phyloP scores from a whole-genome alignment of 2,113 vertebrate species.

The Rhegmatorhina hoffmannsi region DNA sequence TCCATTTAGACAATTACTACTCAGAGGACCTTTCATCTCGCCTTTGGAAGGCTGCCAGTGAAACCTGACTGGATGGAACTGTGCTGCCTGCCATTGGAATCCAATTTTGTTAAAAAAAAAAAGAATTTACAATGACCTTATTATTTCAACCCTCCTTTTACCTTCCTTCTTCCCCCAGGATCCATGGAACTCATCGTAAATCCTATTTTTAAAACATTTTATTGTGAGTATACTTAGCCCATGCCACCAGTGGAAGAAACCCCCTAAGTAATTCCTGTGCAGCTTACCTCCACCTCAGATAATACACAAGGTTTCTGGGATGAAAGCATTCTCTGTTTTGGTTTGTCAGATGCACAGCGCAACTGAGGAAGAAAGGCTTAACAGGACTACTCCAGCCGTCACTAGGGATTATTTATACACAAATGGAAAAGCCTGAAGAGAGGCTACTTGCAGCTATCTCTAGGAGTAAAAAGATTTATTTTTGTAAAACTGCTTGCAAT shows the following conservation, averaged over 20 bases:
- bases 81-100: conserved; percentile 11
- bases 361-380: conserved; percentile 24
- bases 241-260: background rate
- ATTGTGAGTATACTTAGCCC: background rate
- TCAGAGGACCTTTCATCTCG: background rate
- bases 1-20: conserved; percentile 50
- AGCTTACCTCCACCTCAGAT: background rate
- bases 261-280: background rate
- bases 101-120: background rate
- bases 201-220: conserved; percentile 4
- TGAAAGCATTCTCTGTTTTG: conserved; percentile 24
- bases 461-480: conserved; percentile 29
- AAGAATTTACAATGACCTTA: background rate
- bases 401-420: conserved; percentile 44
- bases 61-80: conserved; percentile 17
- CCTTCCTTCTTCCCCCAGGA: background rate
- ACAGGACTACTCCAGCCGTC: background rate
- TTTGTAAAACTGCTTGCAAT: conserved; percentile 16
- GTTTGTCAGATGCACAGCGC: background rate
- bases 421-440: conserved; percentile 21
- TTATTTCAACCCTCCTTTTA: background rate
- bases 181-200: background rate
- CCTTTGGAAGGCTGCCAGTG: conserved; percentile 53
- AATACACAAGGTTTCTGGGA: conserved; percentile 6
- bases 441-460: conserved; percentile 1